Evolutionary conservation across 2,113 vertebrate genomes (phyloP).

Genomic region (Zapornia atra): DNA sequence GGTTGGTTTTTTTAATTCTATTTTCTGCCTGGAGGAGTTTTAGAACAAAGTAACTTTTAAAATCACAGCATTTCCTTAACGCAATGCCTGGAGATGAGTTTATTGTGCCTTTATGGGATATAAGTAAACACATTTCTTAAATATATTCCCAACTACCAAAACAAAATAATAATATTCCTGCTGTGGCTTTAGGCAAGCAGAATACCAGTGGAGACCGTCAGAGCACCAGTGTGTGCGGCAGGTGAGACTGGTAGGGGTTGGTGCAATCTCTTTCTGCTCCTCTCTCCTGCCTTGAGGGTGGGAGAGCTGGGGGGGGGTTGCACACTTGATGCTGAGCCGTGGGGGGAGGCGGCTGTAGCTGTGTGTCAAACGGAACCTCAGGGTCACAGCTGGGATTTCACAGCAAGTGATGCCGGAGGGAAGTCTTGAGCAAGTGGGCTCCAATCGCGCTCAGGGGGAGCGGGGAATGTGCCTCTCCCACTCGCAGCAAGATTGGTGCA

Average conservation of each 20-base stretch:
- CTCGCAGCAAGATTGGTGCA: fast-evolving
- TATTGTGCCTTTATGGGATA: neutral
- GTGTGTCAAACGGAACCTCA: fast-evolving
- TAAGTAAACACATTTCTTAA: neutral
- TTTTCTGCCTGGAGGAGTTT: slow-evolving; percentile 20
- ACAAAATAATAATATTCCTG: neutral
- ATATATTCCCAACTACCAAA: neutral
- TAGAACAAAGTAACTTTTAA: slow-evolving; percentile 25
- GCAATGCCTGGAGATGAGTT: neutral
- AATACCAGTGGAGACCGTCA: neutral
- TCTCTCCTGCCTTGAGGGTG: too few relatives aligned
- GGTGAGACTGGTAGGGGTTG: fast-evolving
- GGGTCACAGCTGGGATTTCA: fast-evolving
- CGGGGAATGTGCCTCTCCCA: neutral
- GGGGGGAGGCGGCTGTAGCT: fast-evolving
- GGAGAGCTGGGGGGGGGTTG: neutral
- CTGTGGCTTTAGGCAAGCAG: neutral
- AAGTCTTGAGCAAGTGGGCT: neutral
- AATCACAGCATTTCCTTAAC: neutral
- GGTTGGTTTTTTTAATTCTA: neutral
- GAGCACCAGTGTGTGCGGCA: neutral
- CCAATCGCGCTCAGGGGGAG: fast-evolving
- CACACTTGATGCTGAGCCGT: fast-evolving
- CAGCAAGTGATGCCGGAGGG: neutral
- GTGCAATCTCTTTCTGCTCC: neutral